phyloP scores from a whole-genome alignment of 2,888 invertebrate genomes.

The Zelleria hepariella region DNA sequence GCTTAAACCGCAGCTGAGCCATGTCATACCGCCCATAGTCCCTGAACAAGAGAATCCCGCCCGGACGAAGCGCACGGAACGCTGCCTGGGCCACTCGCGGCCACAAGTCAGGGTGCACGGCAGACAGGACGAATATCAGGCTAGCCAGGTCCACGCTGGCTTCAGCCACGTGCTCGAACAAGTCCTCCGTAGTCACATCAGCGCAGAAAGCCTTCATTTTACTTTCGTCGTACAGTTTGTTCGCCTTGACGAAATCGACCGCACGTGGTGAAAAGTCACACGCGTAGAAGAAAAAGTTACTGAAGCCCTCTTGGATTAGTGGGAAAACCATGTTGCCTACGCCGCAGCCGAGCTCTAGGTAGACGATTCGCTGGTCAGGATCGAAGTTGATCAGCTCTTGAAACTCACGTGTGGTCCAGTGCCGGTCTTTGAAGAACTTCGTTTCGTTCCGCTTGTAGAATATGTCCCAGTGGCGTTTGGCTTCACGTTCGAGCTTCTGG shows the following conservation, averaged over 20 bases:
- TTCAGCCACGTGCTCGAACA: slow-evolving; percentile 68
- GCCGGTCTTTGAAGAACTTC: slow-evolving; percentile 94
- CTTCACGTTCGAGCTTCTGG: slow-evolving; percentile 82
- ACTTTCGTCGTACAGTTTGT: slow-evolving; percentile 75
- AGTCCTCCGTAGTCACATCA: slow-evolving; percentile 82
- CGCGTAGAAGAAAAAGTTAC: slow-evolving; percentile 79
- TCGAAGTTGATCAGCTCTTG: slow-evolving; percentile 77
- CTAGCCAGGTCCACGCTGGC: slow-evolving; percentile 84
- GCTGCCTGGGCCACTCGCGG: slow-evolving; percentile 74
- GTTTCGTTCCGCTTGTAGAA: slow-evolving; percentile 97
- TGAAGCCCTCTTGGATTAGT: slow-evolving; percentile 81
- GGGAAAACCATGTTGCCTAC: slow-evolving; percentile 98
- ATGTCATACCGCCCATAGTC: slow-evolving; percentile 97
- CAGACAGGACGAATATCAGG: slow-evolving; percentile 95
- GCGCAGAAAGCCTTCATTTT: slow-evolving; percentile 85
- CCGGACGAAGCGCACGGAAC: slow-evolving; percentile 75
- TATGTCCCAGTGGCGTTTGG: slow-evolving; percentile 93
- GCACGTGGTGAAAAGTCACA: slow-evolving; percentile 96
- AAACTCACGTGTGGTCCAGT: slow-evolving; percentile 98
- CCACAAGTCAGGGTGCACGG: slow-evolving; percentile 92
- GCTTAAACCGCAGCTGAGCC: slow-evolving; percentile 94
- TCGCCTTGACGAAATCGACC: slow-evolving; percentile 83
- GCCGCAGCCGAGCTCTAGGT: slow-evolving; percentile 94
- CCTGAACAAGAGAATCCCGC: slow-evolving; percentile 87
- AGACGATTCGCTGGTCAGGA: slow-evolving; percentile 68